Evolutionary conservation across 2,113 vertebrate species (phyloP), one percentile per base, ranked within the genome.

Genomic region (Setophaga kirtlandii): DNA sequence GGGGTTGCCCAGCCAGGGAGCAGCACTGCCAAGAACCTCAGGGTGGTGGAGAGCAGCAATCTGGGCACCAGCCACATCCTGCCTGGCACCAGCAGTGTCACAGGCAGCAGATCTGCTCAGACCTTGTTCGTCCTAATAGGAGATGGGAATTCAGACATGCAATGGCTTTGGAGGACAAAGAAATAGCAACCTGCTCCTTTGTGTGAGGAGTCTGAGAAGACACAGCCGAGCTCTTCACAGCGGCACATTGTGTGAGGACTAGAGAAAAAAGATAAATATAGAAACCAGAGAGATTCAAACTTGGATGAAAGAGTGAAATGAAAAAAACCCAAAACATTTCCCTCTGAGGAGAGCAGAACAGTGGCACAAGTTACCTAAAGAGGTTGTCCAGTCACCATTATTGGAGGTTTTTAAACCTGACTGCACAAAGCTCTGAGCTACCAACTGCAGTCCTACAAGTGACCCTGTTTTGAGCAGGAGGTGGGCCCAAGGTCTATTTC

Each of bases 31-130:
- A 5, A 77, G 49, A 27, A 83, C 11, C 17, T 83, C 11, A n/a
- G 23, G 12, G 31, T 39, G 15, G 20, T 39, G 23, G 39, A 67
- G 15, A 65, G 31, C 56, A 47, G 67, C 0, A 0, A 15, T 27
- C 30, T 67, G 77, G 30, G 24, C 73, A 67, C 6, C 37, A 83
- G 31, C 27, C 39, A 64, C 21, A 60, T 53, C 77, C 71, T 87
- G 17, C 12, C 30, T 79, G 62, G 39, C 84, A 60, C 31, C 63
- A 75, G 53, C 35, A 53, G 41, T 33, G 49, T 37, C 81, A 82
- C 22, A 2, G 73, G 41, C 76, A 89, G 30, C 60, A 86, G 41
- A 47, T 24, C 21, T 65, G 46, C 46, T 83, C 33, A 77, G 59
- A 31, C 11, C 33, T 60, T 59, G 16, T 44, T 37, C 55, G 68